A percentile compares a stretch with the other conserved stretches of the same genome.
phyloP scores from a whole-genome alignment of 2,797 vertebrate species.

The Thamnophis elegans region DNA sequence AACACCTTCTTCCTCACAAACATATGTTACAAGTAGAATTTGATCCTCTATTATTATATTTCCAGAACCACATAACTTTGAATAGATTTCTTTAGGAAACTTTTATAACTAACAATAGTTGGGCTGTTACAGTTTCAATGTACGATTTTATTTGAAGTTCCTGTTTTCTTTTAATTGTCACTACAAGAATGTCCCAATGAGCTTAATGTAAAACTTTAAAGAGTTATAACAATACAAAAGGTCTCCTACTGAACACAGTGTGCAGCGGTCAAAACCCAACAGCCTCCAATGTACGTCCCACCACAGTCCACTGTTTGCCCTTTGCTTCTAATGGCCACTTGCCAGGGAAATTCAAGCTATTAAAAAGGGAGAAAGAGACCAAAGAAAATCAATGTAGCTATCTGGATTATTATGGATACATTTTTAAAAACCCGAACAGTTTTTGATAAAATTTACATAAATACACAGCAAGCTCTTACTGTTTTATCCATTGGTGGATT shows the following conservation, averaged over 20 bases:
- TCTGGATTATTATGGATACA: not conserved
- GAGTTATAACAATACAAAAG: not conserved
- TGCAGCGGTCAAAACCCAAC: slow-evolving; percentile 92
- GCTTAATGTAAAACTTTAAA: not conserved
- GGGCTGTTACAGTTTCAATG: not conserved
- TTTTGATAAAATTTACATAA: not conserved
- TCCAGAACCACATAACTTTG: not conserved
- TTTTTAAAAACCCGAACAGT: not conserved
- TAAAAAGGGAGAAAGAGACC: slow-evolving; percentile 22
- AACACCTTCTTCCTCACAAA: too few species aligned
- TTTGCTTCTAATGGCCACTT: slow-evolving; percentile 81
- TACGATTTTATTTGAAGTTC: not conserved
- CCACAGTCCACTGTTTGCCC: slow-evolving; percentile 76
- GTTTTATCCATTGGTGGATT: not conserved
- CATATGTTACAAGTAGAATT: not conserved
- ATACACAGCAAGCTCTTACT: not conserved
- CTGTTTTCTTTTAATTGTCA: not conserved
- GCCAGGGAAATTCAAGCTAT: slow-evolving; percentile 94
- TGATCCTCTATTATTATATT: not conserved
- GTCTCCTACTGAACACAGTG: slow-evolving; percentile 89
- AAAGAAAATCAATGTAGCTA: not conserved
- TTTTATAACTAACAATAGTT: not conserved
- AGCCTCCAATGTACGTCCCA: slow-evolving; percentile 89
- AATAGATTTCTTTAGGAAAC: not conserved
- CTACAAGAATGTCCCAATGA: not conserved